These are phyloP conservation scores for Drosophila picticornis DNA, from an alignment of 2,888 invertebrate genomes.

Conservation along the genomic window DNA sequence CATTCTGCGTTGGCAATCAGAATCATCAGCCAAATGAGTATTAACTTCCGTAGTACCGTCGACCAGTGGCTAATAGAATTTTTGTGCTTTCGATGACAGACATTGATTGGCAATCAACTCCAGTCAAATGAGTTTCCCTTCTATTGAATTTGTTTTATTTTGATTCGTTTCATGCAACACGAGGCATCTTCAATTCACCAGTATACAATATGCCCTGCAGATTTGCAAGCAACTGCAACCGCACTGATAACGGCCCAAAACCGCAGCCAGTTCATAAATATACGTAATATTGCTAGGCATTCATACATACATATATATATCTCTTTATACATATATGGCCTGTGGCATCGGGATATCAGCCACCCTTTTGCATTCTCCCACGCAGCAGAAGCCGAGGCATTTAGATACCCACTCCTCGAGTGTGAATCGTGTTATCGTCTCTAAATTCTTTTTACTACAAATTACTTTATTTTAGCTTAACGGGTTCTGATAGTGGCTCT, in stretches of 20 bases:
- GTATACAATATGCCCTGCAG: not conserved
- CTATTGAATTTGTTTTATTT: conserved; percentile 40
- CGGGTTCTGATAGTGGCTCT: not conserved
- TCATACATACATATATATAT: not conserved
- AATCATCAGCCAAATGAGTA: conserved; percentile 59
- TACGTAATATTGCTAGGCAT: not conserved
- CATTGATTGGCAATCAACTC: conserved; percentile 76
- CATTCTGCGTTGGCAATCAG: conserved; percentile 46
- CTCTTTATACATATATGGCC: not conserved
- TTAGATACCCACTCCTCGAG: not conserved
- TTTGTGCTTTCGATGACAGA: conserved; percentile 48
- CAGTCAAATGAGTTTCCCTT: conserved; percentile 72
- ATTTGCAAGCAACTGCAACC: conserved; percentile 44
- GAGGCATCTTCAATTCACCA: not conserved
- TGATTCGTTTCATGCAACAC: conserved; percentile 12
- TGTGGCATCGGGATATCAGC: conserved; percentile 26
- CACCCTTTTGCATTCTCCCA: conserved; percentile 62
- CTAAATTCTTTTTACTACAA: too few species aligned
- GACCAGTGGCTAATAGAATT: conserved; percentile 73
- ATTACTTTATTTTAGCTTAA: not conserved
- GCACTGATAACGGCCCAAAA: conserved; percentile 43
- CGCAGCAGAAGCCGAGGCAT: conserved; percentile 1
- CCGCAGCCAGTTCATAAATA: conserved; percentile 25
- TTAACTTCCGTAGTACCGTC: conserved; percentile 55
- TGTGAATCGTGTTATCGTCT: not conserved